Evolutionary conservation across 2,797 vertebrate genomes (phyloP), one percentile per base, ranked within the genome.

Genomic region (Chiroxiphia lanceolata): DNA sequence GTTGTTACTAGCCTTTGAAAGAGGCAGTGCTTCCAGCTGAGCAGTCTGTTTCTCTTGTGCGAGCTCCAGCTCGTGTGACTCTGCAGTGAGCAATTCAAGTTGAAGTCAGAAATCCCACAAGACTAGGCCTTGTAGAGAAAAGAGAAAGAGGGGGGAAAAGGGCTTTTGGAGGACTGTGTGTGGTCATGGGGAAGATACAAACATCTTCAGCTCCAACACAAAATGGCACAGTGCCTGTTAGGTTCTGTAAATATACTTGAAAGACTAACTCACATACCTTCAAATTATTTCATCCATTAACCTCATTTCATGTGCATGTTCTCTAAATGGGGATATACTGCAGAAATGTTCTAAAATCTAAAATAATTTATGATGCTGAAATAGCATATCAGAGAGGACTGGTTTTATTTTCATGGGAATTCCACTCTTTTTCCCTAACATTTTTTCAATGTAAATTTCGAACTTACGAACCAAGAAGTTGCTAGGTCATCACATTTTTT

Each of bases 1-100:
- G 75, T 51, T 78, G 59, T 65, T 70, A 13, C 14, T 12, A 14
- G 42, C 34, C 68, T 80, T 51, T 48, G 71, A 29, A 50, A 60
- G 84, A 48, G 74, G 63, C 50, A 34, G 18, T 22, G 70, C 77
- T 87, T 88, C 89, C 83, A 82, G 67, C 91, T 90, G 89, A 75
- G 89, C 47, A 22, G 21, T 27, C 70, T 93, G 83, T 72, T 96
- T 92, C 50, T 82, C 87, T 87, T 92, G 81, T 11, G 27, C 76
- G 31, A 2, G 7, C 63, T 91, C 82, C 75, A 83, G 60, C 42
- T 80, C 9, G 0, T n/a, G 50, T 33, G 48, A 47, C 53, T 67
- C 38, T 71, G 82, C 22, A 17, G 60, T 18, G 51, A 83, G 72
- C 22, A 13, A 69, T 69, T 72, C 26, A 13, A 59, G 48, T n/a